These are phyloP conservation scores for Galeopsomyia nigrocyanea DNA, from an alignment of 2,888 invertebrate species.

Conservation along the genomic window DNA sequence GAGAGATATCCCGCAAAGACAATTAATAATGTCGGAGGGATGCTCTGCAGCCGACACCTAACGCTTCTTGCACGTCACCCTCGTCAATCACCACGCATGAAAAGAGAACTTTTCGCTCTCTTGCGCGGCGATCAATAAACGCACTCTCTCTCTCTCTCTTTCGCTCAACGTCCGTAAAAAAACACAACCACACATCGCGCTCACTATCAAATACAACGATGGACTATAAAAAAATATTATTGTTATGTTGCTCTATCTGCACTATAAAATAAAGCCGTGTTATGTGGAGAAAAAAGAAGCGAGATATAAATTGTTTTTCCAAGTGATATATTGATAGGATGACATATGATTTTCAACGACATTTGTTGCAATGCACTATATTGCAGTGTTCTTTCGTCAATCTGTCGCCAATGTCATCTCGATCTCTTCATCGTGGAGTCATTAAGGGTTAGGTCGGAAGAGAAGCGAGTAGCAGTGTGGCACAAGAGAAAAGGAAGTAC, in stretches of 20 bases:
- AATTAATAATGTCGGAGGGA: slow-evolving; percentile 47
- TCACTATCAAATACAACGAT: too few relatives aligned
- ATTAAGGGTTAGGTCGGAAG: neutral
- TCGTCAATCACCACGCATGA: slow-evolving; percentile 46
- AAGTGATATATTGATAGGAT: neutral
- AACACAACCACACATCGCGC: too few relatives aligned
- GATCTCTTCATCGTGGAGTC: neutral
- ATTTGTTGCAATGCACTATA: neutral
- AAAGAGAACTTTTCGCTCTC: slow-evolving; percentile 36
- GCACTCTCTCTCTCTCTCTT: neutral
- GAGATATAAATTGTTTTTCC: neutral
- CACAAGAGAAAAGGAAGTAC: slow-evolving; percentile 40
- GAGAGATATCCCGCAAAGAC: slow-evolving; percentile 38
- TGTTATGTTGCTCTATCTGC: slow-evolving; percentile 1
- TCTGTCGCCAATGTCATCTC: neutral
- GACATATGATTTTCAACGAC: too few relatives aligned
- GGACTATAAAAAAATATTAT: slow-evolving; percentile 3
- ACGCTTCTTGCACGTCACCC: slow-evolving; percentile 46
- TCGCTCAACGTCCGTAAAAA: too few relatives aligned
- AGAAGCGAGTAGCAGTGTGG: neutral
- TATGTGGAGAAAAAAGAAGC: neutral
- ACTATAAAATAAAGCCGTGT: neutral
- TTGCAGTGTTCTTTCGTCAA: neutral
- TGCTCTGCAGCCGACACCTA: slow-evolving; percentile 46
- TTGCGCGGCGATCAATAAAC: slow-evolving; percentile 27